phyloP scores from a whole-genome alignment of 2,888 invertebrate genomes.

The Tigriopus californicus region DNA sequence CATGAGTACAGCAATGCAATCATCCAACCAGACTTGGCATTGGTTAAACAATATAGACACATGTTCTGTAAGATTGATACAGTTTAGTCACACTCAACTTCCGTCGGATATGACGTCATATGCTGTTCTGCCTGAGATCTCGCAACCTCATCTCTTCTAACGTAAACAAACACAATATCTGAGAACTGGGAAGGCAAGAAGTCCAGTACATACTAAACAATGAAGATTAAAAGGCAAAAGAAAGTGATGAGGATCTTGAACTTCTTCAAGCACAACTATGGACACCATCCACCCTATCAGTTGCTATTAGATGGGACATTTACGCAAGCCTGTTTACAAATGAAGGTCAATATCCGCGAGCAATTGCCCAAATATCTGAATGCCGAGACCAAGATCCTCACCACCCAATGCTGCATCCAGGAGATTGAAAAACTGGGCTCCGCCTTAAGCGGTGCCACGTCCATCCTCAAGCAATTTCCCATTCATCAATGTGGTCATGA shows the following conservation, averaged over 20 bases:
- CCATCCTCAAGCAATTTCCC: neutral
- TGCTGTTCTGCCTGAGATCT: no score
- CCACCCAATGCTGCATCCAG: neutral
- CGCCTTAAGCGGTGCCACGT: neutral
- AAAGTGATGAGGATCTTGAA: conserved; percentile 3
- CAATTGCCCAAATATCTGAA: conserved; percentile 5
- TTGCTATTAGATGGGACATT: conserved; percentile 5
- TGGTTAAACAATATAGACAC: no score
- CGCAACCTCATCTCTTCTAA: no score
- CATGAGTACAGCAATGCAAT: no score
- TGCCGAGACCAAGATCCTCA: neutral
- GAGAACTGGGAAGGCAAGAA: neutral
- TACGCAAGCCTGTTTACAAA: neutral
- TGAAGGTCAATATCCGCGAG: conserved; percentile 8
- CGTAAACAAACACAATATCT: no score
- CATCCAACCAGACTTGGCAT: no score
- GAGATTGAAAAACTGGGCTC: conserved; percentile 2
- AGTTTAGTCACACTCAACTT: no score
- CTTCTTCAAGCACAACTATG: neutral
- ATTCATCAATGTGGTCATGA: conserved; percentile 6
- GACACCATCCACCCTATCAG: neutral
- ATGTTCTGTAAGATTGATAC: no score
- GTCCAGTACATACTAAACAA: neutral
- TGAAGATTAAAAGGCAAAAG: conserved; percentile 10
- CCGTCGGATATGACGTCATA: no score